phyloP scores from a whole-genome alignment of 2,797 vertebrate genomes.

The Squalus acanthias region DNA sequence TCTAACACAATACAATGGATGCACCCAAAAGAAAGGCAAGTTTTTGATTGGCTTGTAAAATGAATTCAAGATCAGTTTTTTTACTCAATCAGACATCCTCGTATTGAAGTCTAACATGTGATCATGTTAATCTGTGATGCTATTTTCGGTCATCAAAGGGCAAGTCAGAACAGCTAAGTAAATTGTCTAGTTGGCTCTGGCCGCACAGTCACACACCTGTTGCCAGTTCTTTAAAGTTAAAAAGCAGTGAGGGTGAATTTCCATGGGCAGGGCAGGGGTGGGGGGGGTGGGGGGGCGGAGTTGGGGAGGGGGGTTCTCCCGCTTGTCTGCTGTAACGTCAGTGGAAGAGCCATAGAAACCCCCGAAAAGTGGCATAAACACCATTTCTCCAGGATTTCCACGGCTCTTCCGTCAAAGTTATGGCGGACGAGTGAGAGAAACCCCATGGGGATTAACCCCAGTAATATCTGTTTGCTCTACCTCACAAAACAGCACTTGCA shows the following conservation, averaged over 20 bases:
- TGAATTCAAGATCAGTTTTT: neutral
- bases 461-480: neutral
- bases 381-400: neutral
- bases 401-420: neutral
- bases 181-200: neutral
- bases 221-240: neutral
- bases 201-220: neutral
- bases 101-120: neutral
- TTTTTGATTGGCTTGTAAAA: neutral
- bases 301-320: neutral
- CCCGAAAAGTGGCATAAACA: neutral
- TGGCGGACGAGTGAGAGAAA: neutral
- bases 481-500: neutral
- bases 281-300: no score
- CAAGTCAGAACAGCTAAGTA: neutral
- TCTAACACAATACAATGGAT: neutral
- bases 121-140: neutral
- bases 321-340: neutral
- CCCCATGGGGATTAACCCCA: neutral
- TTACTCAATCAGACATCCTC: neutral
- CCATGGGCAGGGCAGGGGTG: neutral
- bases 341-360: neutral
- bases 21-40: neutral
- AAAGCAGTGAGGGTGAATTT: neutral
- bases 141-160: neutral